Conservation (phyloP, 2,113 vertebrate species). For the Trogon surrucura region DNA sequence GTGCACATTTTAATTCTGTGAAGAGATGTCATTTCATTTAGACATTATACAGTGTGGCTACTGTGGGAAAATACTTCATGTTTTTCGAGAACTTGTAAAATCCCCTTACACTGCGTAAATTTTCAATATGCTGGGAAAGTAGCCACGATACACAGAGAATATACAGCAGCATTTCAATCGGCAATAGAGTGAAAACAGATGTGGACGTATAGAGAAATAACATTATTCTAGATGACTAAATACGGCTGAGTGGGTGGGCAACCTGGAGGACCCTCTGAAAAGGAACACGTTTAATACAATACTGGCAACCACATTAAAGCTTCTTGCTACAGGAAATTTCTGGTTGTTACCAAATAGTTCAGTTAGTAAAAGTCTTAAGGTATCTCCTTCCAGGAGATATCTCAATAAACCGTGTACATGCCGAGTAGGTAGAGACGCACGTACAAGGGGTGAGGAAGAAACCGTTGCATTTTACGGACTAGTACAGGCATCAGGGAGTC, state of each 20-base stretch:
- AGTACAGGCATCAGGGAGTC: neutral
- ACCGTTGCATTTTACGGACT: neutral
- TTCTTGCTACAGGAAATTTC: neutral
- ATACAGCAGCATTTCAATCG: constrained; percentile 75
- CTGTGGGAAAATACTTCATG: constrained; percentile 65
- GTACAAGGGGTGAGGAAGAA: neutral
- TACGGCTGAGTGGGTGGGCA: constrained; percentile 77
- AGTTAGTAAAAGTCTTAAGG: neutral
- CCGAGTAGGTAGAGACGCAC: rapidly evolving
- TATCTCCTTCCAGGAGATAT: neutral
- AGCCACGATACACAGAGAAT: constrained; percentile 77
- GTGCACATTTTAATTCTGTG: constrained; percentile 35
- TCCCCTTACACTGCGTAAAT: constrained; percentile 73
- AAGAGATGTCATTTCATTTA: constrained; percentile 43
- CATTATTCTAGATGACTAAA: constrained; percentile 79
- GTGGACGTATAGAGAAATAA: constrained; percentile 73
- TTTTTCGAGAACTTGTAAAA: constrained; percentile 77
- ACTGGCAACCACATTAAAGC: constrained; percentile 58
- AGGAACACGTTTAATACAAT: constrained; percentile 61
- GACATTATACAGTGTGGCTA: constrained; percentile 47
- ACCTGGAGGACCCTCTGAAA: constrained; percentile 58
- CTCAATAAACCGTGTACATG: neutral
- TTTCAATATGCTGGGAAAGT: constrained; percentile 78
- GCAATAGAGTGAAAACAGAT: constrained; percentile 81
- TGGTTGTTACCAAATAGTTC: neutral